These are phyloP conservation scores for Enteromius unitaeniatus DNA, from an alignment of 2,797 vertebrate species.

Conservation along the genomic window DNA sequence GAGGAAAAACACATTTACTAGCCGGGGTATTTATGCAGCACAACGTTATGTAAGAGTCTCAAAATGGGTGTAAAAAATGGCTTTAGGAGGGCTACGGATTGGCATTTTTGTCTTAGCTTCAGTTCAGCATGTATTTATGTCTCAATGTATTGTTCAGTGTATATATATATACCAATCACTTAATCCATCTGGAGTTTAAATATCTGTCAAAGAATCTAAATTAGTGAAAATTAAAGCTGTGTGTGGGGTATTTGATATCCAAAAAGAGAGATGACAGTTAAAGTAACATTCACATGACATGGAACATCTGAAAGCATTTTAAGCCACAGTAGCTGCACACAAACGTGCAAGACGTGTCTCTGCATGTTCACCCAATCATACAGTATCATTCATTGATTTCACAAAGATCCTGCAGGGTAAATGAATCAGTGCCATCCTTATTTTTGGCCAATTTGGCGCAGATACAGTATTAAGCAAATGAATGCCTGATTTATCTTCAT, in stretches of 20 bases:
- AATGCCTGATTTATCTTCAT: background rate
- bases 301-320: background rate
- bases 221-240: background rate
- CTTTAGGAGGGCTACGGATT: background rate
- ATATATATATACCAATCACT: background rate
- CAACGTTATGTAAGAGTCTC: constrained; percentile 6
- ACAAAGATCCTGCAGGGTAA: background rate
- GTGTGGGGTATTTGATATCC: background rate
- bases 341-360: background rate
- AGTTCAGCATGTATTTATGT: background rate
- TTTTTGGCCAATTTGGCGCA: background rate
- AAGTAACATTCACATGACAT: background rate
- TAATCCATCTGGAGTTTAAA: background rate
- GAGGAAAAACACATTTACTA: constrained; percentile 18
- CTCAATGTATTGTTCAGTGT: background rate
- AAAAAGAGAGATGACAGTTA: background rate
- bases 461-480: background rate
- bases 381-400: background rate
- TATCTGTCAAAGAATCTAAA: background rate
- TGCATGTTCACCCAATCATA: background rate
- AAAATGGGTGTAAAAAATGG: constrained; percentile 4
- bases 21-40: constrained; percentile 30
- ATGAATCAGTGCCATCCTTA: background rate
- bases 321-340: background rate
- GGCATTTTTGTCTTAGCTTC: background rate